Base-by-base conservation (phyloP, 2,797 vertebrate genomes). In the Hipposideros larvatus region DNA sequence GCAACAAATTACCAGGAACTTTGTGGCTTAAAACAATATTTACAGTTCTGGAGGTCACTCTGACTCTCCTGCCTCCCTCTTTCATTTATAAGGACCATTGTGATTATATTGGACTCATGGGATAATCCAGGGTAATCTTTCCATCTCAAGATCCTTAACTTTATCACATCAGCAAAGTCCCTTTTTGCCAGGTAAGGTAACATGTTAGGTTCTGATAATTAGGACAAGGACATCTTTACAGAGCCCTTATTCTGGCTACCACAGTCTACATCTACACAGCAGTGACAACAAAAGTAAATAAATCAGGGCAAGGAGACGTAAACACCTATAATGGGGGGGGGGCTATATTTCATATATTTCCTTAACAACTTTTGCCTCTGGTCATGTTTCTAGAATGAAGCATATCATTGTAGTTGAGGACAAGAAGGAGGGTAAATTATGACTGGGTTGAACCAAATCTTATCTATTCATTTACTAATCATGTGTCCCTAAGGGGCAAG, bases 11-110 rank as follows among this genome's bases (percentile, higher is more conserved):
- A 41, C 19, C 26, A 71, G 34, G 90, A 66, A 85, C 55, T 61
- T 43, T 59, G 24, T 65, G 18, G 43, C n/a, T 74, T 82, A 61
- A 96, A 93, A 75, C n/a, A 92, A 89, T 77, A 55, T 15, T 73
- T 73, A 59, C 0, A 83, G 13, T 88, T 77, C 78, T 95, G 37
- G 41, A 88, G 51, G 34, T 78, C 21, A 48, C 59, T 26, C 48
- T 83, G 43, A 89, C 37, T 66, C 24, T 88, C 24, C n/a, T 92
- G 37, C 41, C 41, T 82, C 22, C 8, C 16, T 90, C 28, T 80
- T 94, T 92, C 57, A 77, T 19, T 80, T 94, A 22, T 10, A 59
- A 61, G 28, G 51, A 92, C 19, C 4, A 11, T 66, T 82, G 15
- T 79, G 18, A 57, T 90, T 84, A 66, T 37, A 79, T 0, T 65